Percentiles rank a stretch among this genome's conserved stretches.
Conservation (phyloP, 1,140 invertebrate genomes). For the Holcopasites calliopsidis region DNA sequence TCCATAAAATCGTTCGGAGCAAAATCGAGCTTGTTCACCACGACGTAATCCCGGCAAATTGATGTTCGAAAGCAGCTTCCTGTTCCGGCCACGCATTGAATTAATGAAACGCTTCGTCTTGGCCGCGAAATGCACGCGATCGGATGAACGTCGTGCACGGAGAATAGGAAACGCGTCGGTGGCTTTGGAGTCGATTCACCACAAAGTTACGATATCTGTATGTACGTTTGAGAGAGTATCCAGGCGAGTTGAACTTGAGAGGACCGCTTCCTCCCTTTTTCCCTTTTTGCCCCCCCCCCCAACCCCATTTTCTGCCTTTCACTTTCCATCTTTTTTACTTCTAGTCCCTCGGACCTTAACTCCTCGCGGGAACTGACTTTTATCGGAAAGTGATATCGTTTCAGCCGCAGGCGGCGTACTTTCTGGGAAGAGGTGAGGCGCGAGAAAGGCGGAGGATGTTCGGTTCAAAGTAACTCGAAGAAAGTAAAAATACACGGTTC, state of each 20-base stretch:
- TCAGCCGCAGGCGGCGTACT: constrained; percentile 46
- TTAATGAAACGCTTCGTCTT: neutral
- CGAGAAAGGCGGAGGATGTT: neutral
- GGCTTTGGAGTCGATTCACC: too few relatives aligned
- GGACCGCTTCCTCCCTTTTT: neutral
- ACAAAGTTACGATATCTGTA: too few relatives aligned
- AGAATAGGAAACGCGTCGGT: too few relatives aligned
- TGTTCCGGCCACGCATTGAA: neutral
- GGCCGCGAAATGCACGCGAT: constrained; percentile 16
- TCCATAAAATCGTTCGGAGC: neutral
- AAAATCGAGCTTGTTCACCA: neutral
- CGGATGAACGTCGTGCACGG: neutral
- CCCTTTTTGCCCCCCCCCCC: neutral
- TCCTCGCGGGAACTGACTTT: constrained; percentile 51
- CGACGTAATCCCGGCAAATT: constrained; percentile 1
- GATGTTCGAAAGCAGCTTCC: neutral
- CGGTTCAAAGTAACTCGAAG: constrained; percentile 15
- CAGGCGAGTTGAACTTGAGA: neutral
- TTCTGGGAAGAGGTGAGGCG: constrained; percentile 37
- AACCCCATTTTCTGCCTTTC: neutral
- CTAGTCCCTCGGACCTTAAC: constrained; percentile 14
- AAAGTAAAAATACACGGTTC: constrained; percentile 6
- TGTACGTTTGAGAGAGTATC: too few relatives aligned
- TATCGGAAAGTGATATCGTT: constrained; percentile 64
- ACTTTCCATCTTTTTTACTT: constrained; percentile 4